Conservation (phyloP, 2,797 vertebrate genomes). For the Malurus leucopterus region DNA sequence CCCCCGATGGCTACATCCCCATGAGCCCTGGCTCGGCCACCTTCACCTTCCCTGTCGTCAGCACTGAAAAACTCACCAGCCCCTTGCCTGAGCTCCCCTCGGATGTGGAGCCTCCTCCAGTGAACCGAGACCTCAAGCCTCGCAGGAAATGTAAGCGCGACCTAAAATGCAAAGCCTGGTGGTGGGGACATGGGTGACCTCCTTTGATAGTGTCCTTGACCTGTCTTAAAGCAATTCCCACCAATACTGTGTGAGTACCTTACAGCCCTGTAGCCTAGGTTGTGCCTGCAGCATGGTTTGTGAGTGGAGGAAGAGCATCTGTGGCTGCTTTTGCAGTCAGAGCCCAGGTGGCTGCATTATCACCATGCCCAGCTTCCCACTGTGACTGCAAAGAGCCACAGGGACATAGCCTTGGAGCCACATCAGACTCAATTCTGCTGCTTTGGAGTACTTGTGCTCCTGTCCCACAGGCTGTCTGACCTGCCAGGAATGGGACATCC, state of each 20-base stretch:
- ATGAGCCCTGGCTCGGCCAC: slow-evolving; percentile 82
- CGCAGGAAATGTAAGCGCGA: slow-evolving; percentile 83
- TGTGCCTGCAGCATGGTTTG: not conserved
- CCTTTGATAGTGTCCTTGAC: not conserved
- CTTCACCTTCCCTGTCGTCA: slow-evolving; percentile 55
- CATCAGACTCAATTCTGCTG: not conserved
- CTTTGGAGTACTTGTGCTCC: not conserved
- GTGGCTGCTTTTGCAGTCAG: not conserved
- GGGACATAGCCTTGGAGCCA: rapidly evolving
- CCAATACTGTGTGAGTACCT: not conserved
- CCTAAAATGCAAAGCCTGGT: not conserved
- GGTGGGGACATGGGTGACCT: not conserved
- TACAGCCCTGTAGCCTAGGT: not conserved
- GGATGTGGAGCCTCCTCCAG: slow-evolving; percentile 86
- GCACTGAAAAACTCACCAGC: slow-evolving; percentile 65
- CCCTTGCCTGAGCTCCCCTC: slow-evolving; percentile 71
- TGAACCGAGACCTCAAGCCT: slow-evolving; percentile 94
- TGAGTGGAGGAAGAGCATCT: not conserved
- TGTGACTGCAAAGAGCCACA: not conserved
- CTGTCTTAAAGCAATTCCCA: rapidly evolving
- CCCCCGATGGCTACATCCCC: slow-evolving; percentile 87
- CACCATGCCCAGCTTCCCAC: not conserved
- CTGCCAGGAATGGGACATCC: not conserved
- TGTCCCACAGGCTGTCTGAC: not conserved
- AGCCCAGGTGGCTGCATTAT: not conserved